A percentile compares a stretch with the other conserved stretches of the same genome.
Evolutionary conservation across 2,888 invertebrate genomes (phyloP).

Genomic region (Chrysolina americana): DNA sequence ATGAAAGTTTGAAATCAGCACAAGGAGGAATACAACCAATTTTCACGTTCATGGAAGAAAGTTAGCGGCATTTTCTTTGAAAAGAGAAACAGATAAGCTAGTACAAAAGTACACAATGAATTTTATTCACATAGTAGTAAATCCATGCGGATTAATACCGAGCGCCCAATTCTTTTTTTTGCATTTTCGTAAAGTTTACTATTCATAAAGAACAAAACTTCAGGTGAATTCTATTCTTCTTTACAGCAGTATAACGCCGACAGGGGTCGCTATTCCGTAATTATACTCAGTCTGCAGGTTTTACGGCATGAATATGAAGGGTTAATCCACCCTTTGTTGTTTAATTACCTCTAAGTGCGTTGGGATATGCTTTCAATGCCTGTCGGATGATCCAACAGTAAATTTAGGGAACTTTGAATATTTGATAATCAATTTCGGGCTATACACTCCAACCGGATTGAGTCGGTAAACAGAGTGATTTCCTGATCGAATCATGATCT

Average conservation of each 20-base stretch:
- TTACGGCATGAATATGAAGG: conserved; percentile 14
- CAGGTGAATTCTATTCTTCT: conserved; percentile 2
- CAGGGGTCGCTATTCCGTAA: conserved; percentile 1
- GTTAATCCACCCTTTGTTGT: conserved; percentile 21
- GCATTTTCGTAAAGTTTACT: not conserved
- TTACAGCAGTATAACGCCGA: not conserved
- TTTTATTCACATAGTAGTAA: too few species aligned
- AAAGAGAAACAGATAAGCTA: too few species aligned
- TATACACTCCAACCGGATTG: too few species aligned
- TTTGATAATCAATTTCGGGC: not conserved
- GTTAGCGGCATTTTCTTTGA: too few species aligned
- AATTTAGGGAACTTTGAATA: not conserved
- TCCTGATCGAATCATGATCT: too few species aligned
- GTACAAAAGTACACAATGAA: too few species aligned
- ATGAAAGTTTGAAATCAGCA: too few species aligned
- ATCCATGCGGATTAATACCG: too few species aligned
- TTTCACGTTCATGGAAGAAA: too few species aligned
- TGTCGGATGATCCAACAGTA: not conserved
- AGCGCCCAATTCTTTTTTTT: not conserved
- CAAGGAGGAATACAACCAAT: too few species aligned
- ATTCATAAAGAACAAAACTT: not conserved
- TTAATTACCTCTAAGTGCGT: not conserved
- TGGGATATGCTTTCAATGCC: not conserved
- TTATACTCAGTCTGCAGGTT: conserved; percentile 8
- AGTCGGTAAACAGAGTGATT: too few species aligned